These are phyloP conservation scores for Thalassarche chlororhynchos DNA, from an alignment of 2,113 vertebrate species.

Conservation along the genomic window DNA sequence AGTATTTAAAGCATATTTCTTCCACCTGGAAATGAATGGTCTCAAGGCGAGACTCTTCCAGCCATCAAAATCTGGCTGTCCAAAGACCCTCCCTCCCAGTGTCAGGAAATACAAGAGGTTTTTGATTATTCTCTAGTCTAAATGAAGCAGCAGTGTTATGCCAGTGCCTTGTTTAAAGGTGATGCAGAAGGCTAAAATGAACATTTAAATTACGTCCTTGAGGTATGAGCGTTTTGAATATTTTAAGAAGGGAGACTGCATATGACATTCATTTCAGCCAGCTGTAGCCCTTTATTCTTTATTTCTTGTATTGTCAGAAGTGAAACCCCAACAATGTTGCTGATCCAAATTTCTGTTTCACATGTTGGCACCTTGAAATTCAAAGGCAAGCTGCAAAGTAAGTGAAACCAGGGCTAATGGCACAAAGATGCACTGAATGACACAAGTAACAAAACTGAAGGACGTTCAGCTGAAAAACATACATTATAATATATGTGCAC, in stretches of 20 bases:
- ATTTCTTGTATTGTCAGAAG: neutral
- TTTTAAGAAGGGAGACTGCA: neutral
- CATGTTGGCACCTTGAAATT: neutral
- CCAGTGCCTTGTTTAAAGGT: neutral
- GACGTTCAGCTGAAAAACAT: neutral
- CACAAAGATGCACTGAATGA: neutral
- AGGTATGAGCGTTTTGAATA: constrained; percentile 15
- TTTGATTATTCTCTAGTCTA: neutral
- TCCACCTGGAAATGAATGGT: neutral
- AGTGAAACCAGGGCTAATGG: neutral
- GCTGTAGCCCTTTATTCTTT: neutral
- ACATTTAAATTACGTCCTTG: constrained; percentile 14
- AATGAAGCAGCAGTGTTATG: neutral
- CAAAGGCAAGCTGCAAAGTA: neutral
- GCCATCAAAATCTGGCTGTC: neutral
- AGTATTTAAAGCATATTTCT: neutral
- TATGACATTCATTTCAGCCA: neutral
- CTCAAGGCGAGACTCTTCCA: neutral
- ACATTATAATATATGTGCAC: neutral
- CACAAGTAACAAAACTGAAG: neutral
- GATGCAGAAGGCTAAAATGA: constrained; percentile 27
- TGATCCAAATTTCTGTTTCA: neutral
- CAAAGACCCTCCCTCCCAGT: neutral
- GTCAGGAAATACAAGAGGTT: neutral
- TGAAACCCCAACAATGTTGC: neutral